A percentile compares a stretch with the other conserved stretches of the same genome.
phyloP scores from a whole-genome alignment of 1,140 invertebrate genomes.

The Callitettix versicolor region DNA sequence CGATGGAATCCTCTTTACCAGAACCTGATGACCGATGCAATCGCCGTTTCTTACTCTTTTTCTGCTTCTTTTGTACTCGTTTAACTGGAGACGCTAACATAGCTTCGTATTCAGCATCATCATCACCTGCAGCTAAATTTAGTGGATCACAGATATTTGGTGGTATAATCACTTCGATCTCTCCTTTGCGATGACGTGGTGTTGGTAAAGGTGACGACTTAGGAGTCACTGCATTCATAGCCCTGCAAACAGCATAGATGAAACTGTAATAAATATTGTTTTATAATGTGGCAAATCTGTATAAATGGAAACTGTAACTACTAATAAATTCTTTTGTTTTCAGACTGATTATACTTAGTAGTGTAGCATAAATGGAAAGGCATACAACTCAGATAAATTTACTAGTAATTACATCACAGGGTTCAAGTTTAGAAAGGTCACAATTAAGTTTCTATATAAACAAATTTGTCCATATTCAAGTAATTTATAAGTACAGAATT shows the following conservation, averaged over 20 bases:
- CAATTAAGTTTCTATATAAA: not conserved
- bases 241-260: too few species aligned
- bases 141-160: slow-evolving; percentile 85
- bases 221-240: slow-evolving; percentile 78
- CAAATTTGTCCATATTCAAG: not conserved
- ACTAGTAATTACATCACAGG: too few species aligned
- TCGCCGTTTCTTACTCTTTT: slow-evolving; percentile 41
- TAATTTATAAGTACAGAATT: not conserved
- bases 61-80: slow-evolving; percentile 43
- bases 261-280: too few species aligned
- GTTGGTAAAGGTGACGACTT: slow-evolving; percentile 81
- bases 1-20: slow-evolving; percentile 30
- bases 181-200: slow-evolving; percentile 66
- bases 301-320: too few species aligned
- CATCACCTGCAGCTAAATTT: slow-evolving; percentile 70
- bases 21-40: slow-evolving; percentile 33
- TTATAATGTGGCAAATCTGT: too few species aligned
- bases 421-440: too few species aligned
- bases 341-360: too few species aligned
- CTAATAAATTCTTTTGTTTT: too few species aligned
- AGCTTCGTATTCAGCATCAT: slow-evolving; percentile 60
- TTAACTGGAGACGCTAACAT: slow-evolving; percentile 54
- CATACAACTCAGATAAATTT: too few species aligned
- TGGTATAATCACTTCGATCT: slow-evolving; percentile 83
- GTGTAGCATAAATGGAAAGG: too few species aligned